Percentiles rank a stretch among this genome's conserved stretches.
phyloP scores from a whole-genome alignment of 1,140 invertebrate species.

The Nylanderia fulva region DNA sequence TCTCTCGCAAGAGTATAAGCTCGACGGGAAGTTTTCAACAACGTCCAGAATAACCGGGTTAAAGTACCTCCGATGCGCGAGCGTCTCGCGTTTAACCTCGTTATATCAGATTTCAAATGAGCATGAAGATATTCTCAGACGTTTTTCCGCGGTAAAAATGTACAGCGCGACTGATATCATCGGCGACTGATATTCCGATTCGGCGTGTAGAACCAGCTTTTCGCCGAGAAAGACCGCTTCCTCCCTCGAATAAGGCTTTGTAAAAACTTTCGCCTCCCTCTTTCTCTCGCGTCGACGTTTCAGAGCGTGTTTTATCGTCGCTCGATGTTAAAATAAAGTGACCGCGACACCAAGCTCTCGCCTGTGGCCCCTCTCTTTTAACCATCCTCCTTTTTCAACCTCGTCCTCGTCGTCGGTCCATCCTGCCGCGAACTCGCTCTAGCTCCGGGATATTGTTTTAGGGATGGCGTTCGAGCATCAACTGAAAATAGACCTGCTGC shows the following conservation, averaged over 20 bases:
- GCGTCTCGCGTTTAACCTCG: constrained; percentile 47
- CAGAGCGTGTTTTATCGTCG: constrained; percentile 34
- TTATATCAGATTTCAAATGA: constrained; percentile 52
- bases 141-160: constrained; percentile 2
- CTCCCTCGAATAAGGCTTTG: constrained; percentile 44
- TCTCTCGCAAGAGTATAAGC: background rate
- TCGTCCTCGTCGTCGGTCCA: constrained; percentile 18
- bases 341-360: constrained; percentile 46
- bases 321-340: constrained; percentile 57
- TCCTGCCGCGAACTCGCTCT: constrained; percentile 18
- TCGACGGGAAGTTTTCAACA: constrained; percentile 49
- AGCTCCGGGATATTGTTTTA: constrained; percentile 72
- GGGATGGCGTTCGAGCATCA: constrained; percentile 69
- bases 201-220: constrained; percentile 6
- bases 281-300: constrained; percentile 7
- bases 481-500: constrained; percentile 69
- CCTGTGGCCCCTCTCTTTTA: constrained; percentile 24
- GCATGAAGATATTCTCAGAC: constrained; percentile 20
- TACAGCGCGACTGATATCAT: constrained; percentile 9
- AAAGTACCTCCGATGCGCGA: constrained; percentile 43
- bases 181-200: constrained; percentile 31
- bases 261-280: constrained; percentile 36
- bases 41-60: constrained; percentile 52
- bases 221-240: background rate
- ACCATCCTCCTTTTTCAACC: constrained; percentile 26